Base-by-base conservation (phyloP, 2,888 invertebrate species). In the Linhomoeus sp. region DNA sequence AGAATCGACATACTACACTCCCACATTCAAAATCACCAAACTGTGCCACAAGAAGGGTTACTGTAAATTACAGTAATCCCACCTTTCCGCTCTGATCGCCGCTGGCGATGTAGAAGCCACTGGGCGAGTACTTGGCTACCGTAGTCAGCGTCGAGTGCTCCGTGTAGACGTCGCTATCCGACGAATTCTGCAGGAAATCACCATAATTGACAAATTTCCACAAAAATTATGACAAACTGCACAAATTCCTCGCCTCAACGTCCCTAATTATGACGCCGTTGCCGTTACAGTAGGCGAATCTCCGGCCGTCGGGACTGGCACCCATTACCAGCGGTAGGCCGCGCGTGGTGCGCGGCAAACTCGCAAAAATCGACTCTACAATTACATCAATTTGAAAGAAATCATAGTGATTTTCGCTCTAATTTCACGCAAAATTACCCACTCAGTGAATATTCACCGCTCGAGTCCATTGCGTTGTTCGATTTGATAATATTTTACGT, bases 61-160 rank as follows among this genome's bases (percentile, higher is more conserved):
- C n/a, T n/a, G n/a, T n/a, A n/a, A n/a, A n/a, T n/a, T n/a, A n/a
- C n/a, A n/a, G n/a, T n/a, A n/a, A n/a, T n/a, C n/a, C n/a, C n/a
- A 99, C 76, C 71, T 92, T 94, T 24, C 97, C 97, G 1, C 82
- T 81, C 51, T 77, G 78, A 72, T 97, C 94, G 72, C 87, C 94
- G 53, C 94, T 97, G 39, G 90, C 86, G 61, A 97, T 92, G 70
- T 97, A 97, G 71, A 85, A 92, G 54, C 92, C 87, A 68, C 85
- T 87, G 12, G 92, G 94, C 25, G 92, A 87, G 69, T 90, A 94
- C 70, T 92, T 92, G 50, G 97, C 97, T 49, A 92, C 88, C 66
- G 85, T 88, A 3, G 90, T 86, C 62, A 79, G 77, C 62, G 82
- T 81, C 43, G 90, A 83, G 71, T 99, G 97, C 69, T 97, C 90